Conservation (phyloP, 2,888 invertebrate genomes). For the Xylota sylvarum region DNA sequence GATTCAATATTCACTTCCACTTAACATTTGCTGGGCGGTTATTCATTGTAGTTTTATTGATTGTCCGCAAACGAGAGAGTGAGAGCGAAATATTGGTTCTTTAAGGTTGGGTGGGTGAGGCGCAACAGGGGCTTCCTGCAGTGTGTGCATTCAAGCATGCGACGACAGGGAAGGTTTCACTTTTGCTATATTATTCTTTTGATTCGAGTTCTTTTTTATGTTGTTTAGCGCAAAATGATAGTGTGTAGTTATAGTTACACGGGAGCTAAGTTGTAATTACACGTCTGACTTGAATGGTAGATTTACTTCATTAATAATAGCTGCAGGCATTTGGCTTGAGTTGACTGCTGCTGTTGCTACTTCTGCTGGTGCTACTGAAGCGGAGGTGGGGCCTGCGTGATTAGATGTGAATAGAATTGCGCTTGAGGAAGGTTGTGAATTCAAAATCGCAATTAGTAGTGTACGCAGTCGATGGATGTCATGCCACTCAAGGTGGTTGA, state of each 20-base stretch:
- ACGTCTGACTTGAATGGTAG: constrained; percentile 59
- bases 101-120: no score
- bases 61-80: constrained; percentile 28
- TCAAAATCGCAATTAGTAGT: constrained; percentile 39
- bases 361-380: not conserved
- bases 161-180: constrained; percentile 67
- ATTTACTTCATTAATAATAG: constrained; percentile 70
- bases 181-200: constrained; percentile 60
- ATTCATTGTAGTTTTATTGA: constrained; percentile 66
- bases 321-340: constrained; percentile 13
- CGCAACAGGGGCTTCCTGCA: not conserved
- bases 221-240: constrained; percentile 28
- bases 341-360: not conserved
- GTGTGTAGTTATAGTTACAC: constrained; percentile 37
- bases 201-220: constrained; percentile 21
- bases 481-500: not conserved
- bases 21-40: constrained; percentile 61
- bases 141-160: constrained; percentile 50
- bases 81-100: constrained; percentile 14
- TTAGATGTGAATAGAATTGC: constrained; percentile 54
- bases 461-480: not conserved
- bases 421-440: constrained; percentile 40
- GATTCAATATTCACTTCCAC: constrained; percentile 68
- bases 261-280: constrained; percentile 65
- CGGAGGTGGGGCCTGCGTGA: constrained; percentile 65